These are phyloP conservation scores for Brachystomella parvula DNA, from an alignment of 1,140 invertebrate genomes.

Conservation along the genomic window DNA sequence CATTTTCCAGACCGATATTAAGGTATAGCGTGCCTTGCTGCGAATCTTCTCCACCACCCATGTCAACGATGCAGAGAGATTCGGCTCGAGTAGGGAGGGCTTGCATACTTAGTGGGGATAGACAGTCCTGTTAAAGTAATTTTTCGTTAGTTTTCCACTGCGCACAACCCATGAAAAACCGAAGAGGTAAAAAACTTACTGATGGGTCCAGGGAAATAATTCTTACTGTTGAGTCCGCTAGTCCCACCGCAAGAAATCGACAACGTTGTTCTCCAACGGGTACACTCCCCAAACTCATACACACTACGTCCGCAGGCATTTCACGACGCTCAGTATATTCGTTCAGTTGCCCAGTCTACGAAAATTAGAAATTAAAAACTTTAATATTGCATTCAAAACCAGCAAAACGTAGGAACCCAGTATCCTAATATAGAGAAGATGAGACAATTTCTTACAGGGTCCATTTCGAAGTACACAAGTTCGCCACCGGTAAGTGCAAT, in stretches of 20 bases:
- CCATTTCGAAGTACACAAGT: slow-evolving; percentile 99
- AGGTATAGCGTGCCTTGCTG: slow-evolving; percentile 74
- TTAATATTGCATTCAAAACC: not conserved
- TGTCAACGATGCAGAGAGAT: slow-evolving; percentile 93
- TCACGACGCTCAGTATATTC: slow-evolving; percentile 96
- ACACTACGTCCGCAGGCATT: slow-evolving; percentile 93
- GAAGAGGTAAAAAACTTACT: slow-evolving; percentile 50
- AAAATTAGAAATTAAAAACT: slow-evolving; percentile 10
- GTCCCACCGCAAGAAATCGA: slow-evolving; percentile 92
- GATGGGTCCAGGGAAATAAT: slow-evolving; percentile 95
- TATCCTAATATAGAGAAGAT: too few species aligned
- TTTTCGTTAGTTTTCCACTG: too few species aligned
- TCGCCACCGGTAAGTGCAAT: slow-evolving; percentile 96
- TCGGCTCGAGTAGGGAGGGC: slow-evolving; percentile 92
- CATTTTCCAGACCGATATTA: slow-evolving; percentile 97
- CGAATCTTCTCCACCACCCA: slow-evolving; percentile 60
- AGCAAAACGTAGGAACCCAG: too few species aligned
- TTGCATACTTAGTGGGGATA: slow-evolving; percentile 91
- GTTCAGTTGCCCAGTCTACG: slow-evolving; percentile 88
- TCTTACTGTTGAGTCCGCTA: slow-evolving; percentile 92
- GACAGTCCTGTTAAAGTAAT: slow-evolving; percentile 80
- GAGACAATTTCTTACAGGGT: slow-evolving; percentile 58
- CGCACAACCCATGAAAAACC: not conserved
- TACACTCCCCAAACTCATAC: slow-evolving; percentile 95
- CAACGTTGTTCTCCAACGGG: slow-evolving; percentile 89